These are phyloP conservation scores for Rhogogaster chlorosoma DNA, from an alignment of 2,888 invertebrate genomes.

Conservation along the genomic window DNA sequence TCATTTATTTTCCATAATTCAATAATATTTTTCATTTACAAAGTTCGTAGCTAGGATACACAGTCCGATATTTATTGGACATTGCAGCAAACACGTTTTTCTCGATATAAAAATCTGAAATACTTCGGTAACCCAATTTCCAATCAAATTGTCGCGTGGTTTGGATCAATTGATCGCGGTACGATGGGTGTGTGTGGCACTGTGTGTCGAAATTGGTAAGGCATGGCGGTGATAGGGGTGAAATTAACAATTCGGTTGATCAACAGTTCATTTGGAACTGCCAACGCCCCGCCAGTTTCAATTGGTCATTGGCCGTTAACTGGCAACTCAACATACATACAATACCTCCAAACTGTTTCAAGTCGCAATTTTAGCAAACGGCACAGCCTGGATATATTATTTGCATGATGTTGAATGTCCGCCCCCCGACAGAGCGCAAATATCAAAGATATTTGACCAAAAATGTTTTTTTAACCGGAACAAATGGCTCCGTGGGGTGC, in stretches of 20 bases:
- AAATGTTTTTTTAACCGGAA: not conserved
- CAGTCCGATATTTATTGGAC: not conserved
- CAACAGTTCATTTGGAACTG: conserved; percentile 60
- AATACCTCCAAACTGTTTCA: not conserved
- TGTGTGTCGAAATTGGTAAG: conserved; percentile 13
- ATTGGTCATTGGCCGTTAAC: conserved; percentile 10
- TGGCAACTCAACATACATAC: not conserved
- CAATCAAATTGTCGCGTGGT: conserved; percentile 8
- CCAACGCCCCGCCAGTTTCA: conserved; percentile 19
- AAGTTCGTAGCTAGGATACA: not conserved
- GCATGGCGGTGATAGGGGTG: not conserved
- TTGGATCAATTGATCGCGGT: conserved; percentile 16
- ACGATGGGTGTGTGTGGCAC: not conserved
- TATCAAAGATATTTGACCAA: not conserved
- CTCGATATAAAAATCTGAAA: not conserved
- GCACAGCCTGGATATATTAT: not conserved
- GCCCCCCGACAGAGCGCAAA: not conserved
- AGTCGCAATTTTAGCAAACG: not conserved
- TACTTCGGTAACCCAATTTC: not conserved
- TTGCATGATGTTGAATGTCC: not conserved
- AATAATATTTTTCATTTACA: not conserved
- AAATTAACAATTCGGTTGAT: conserved; percentile 62
- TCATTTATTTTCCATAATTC: not conserved
- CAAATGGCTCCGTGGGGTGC: not conserved
- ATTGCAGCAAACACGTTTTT: not conserved